A percentile compares a stretch with the other conserved stretches of the same genome.
Conservation (phyloP, 1,140 invertebrate genomes). For the Sycobia sp. region DNA sequence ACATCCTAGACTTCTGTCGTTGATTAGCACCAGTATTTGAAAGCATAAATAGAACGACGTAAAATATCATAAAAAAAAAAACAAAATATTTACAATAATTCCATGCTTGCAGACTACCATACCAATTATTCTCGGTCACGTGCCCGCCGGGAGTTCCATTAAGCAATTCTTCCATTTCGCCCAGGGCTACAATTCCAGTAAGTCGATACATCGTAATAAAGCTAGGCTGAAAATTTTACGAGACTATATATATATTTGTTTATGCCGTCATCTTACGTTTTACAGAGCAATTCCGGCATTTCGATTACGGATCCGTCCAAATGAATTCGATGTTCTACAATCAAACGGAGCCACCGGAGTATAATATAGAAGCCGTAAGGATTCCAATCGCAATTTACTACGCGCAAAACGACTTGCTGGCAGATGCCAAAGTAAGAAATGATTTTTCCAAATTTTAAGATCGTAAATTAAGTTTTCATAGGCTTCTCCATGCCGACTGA, state of each 20-base stretch:
- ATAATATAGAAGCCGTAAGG: slow-evolving; percentile 66
- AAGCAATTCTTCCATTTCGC: slow-evolving; percentile 74
- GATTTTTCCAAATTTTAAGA: too few relatives aligned
- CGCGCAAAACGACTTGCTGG: slow-evolving; percentile 73
- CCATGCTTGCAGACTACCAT: slow-evolving; percentile 64
- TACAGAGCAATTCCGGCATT: slow-evolving; percentile 59
- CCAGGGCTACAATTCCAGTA: slow-evolving; percentile 65
- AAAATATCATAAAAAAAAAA: too few relatives aligned
- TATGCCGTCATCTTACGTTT: neutral
- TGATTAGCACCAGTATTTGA: too few relatives aligned
- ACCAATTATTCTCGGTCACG: slow-evolving; percentile 72
- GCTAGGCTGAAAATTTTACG: too few relatives aligned
- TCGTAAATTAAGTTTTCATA: too few relatives aligned
- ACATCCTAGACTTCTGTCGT: too few relatives aligned
- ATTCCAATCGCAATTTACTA: slow-evolving; percentile 73
- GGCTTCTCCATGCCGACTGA: too few relatives aligned
- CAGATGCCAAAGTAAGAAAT: slow-evolving; percentile 43
- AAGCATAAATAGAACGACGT: too few relatives aligned
- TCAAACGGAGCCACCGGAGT: slow-evolving; percentile 62
- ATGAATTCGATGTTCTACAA: slow-evolving; percentile 65
- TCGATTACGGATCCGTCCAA: slow-evolving; percentile 59
- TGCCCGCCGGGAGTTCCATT: slow-evolving; percentile 77
- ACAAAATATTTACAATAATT: too few relatives aligned
- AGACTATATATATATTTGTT: too few relatives aligned
- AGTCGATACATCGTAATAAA: slow-evolving; percentile 29